These are phyloP conservation scores for Tretioscincus oriximinensis DNA, from an alignment of 2,113 vertebrate genomes.

Conservation along the genomic window DNA sequence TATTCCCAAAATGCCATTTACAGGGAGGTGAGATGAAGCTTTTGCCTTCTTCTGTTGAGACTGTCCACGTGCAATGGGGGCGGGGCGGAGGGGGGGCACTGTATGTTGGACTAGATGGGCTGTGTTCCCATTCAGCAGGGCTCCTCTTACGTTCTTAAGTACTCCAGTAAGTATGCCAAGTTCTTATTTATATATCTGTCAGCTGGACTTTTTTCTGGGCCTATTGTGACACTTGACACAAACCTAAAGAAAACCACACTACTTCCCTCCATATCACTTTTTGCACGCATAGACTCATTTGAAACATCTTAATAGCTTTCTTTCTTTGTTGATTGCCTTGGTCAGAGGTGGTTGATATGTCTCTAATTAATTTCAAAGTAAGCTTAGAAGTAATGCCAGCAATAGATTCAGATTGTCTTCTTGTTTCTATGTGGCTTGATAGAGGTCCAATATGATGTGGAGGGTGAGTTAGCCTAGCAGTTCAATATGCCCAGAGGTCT, in stretches of 20 bases:
- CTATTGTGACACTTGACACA: background rate
- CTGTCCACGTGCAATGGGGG: too few species aligned
- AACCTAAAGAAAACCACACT: background rate
- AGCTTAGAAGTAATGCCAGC: conserved; percentile 24
- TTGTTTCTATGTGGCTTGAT: conserved; percentile 15
- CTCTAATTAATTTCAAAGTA: conserved; percentile 10
- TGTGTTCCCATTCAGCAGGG: too few species aligned
- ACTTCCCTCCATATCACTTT: background rate
- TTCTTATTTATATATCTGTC: background rate
- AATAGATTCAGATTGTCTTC: conserved; percentile 10
- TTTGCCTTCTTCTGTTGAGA: too few species aligned
- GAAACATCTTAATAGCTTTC: background rate
- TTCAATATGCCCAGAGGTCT: conserved; percentile 45
- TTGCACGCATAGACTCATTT: background rate
- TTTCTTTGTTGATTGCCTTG: background rate
- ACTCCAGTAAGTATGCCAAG: too few species aligned
- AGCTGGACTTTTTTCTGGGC: background rate
- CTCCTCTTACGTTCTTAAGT: too few species aligned
- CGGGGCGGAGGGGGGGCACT: too few species aligned
- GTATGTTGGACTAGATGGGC: too few species aligned
- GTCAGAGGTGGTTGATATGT: background rate
- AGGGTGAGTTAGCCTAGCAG: conserved; percentile 43
- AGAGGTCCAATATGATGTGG: conserved; percentile 39
- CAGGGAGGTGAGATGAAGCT: too few species aligned
- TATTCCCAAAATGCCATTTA: too few species aligned